Conservation (phyloP, 2,888 invertebrate genomes). For the Macaria notata region DNA sequence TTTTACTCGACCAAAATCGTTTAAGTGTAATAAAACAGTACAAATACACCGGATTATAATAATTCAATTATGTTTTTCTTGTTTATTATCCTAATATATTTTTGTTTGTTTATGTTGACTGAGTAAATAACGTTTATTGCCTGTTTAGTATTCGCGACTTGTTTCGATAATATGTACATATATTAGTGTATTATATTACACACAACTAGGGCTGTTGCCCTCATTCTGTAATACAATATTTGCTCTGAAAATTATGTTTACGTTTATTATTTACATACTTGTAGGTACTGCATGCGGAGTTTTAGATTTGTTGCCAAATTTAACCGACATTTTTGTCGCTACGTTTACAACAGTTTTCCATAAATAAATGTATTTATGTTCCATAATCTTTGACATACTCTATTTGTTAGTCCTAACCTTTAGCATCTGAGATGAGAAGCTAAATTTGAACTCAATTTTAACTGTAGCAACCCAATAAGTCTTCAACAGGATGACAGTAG, state of each 20-base stretch:
- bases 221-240: background rate
- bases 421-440: background rate
- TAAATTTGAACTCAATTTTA: constrained; percentile 11
- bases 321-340: too few relatives aligned
- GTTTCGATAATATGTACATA: constrained; percentile 30
- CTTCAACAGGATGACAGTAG: constrained; percentile 50
- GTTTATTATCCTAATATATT: constrained; percentile 38
- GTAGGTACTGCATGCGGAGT: too few relatives aligned
- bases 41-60: constrained; percentile 11
- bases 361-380: too few relatives aligned
- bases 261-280: too few relatives aligned
- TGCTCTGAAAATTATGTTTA: too few relatives aligned
- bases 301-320: too few relatives aligned
- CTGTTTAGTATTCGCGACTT: constrained; percentile 48
- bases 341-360: too few relatives aligned
- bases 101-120: constrained; percentile 47
- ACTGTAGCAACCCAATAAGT: constrained; percentile 44
- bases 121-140: constrained; percentile 50
- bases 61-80: constrained; percentile 28
- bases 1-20: too few relatives aligned
- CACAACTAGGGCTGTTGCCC: constrained; percentile 13
- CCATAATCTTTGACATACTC: too few relatives aligned
- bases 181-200: constrained; percentile 20
- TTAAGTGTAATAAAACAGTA: too few relatives aligned
- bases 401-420: too few relatives aligned